Evolutionary conservation across 2,888 invertebrate species (phyloP), one percentile per base, ranked within the genome.

Genomic region (Odontothrips loti): DNA sequence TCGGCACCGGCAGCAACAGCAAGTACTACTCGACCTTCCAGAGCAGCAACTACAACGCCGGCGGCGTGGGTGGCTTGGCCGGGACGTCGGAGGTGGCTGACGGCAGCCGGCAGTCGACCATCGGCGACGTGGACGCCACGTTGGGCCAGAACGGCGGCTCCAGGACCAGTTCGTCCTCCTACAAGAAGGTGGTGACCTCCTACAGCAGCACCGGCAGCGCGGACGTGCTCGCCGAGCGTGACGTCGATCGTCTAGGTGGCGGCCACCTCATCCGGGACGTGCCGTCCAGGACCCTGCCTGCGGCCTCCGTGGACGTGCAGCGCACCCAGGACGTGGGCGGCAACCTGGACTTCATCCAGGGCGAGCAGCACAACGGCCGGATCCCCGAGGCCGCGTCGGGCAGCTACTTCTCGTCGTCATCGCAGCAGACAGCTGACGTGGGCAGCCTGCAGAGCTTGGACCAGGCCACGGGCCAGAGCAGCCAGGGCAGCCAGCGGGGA

Each of bases 381-480:
- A 75, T 75, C 68, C 68, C 68, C 27, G 68, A 75, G 68, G 68
- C 68, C 27, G 27, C 23, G 23, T n/a, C 68, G 23, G 68, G 68
- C 23, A 75, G 68, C 68, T 75, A 75, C 68, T 75, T 75, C 68
- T 75, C 68, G 23, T 75, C 68, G n/a, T 68, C 68, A 11, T 68
- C 68, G 23, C 23, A 27, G 23, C 68, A 75, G 68, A 27, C 23
- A 27, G 68, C 10, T 10, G 27, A 17, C 58, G 58, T 2, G 34
- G 6, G 34, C 34, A 43, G 34, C 34, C n/a, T n/a, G n/a, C n/a
- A n/a, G n/a, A n/a, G n/a, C n/a, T 17, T 51, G 51, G 51, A 17
- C 51, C 17, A 51, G 15, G 51, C 15, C 51, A 51, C 51, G 15
- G 51, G 51, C 6, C 11, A 51, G 15, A 17, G 51, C 51, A 6